These are phyloP conservation scores for Struthidea cinerea DNA, from an alignment of 2,113 vertebrate genomes.

Conservation along the genomic window DNA sequence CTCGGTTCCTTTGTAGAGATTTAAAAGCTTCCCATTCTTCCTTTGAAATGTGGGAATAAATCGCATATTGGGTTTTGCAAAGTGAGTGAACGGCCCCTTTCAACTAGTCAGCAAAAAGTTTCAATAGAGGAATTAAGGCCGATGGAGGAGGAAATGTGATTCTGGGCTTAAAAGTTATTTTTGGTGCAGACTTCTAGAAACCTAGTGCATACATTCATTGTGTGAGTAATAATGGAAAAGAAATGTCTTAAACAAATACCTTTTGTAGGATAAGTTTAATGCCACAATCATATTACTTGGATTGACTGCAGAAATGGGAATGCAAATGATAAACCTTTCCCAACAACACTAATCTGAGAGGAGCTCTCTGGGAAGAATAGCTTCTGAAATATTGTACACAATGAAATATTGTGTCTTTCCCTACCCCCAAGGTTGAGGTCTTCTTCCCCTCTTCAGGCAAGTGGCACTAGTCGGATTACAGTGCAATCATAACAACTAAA, in stretches of 20 bases:
- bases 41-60: conserved; percentile 61
- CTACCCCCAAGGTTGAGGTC: conserved; percentile 7
- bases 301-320: conserved; percentile 43
- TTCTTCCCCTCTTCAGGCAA: conserved; percentile 23
- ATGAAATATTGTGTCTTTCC: conserved; percentile 48
- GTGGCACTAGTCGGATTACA: conserved; percentile 59
- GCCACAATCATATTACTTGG: conserved; percentile 49
- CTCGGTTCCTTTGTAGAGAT: conserved; percentile 55
- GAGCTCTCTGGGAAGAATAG: conserved; percentile 27
- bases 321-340: conserved; percentile 43
- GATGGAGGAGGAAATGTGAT: conserved; percentile 35
- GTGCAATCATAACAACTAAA: conserved; percentile 55
- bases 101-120: conserved; percentile 46
- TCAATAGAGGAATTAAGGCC: conserved; percentile 58
- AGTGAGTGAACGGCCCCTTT: conserved; percentile 58
- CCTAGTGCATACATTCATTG: conserved; percentile 22
- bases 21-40: conserved; percentile 61
- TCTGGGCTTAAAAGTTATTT: conserved; percentile 62
- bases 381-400: conserved; percentile 42
- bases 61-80: conserved; percentile 56
- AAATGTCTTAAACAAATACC: conserved; percentile 51
- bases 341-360: conserved; percentile 44
- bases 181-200: conserved; percentile 56
- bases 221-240: conserved; percentile 55
- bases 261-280: conserved; percentile 57